Percentiles rank a stretch among this genome's conserved stretches.
phyloP scores from a whole-genome alignment of 53 echinoderm and acorn worm genomes.

The Paracentrotus lividus region DNA sequence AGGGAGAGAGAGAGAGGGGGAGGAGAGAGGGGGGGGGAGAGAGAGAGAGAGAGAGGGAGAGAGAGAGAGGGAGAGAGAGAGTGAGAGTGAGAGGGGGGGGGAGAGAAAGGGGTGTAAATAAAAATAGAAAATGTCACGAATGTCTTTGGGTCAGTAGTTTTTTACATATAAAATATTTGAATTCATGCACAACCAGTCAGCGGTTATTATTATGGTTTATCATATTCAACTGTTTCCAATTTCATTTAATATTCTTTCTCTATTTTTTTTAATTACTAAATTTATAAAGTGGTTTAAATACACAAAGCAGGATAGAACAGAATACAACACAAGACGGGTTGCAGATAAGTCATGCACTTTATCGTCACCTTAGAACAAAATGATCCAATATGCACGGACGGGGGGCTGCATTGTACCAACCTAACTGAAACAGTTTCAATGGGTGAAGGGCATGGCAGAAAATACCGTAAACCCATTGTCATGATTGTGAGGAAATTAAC shows the following conservation, averaged over 20 bases:
- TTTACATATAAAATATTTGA: too few relatives aligned
- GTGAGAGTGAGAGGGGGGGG: background rate
- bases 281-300: too few relatives aligned
- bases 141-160: too few relatives aligned
- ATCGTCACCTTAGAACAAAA: background rate
- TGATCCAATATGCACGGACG: background rate
- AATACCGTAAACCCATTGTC: background rate
- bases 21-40: background rate
- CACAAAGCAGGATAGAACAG: background rate
- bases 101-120: background rate
- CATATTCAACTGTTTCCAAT: too few relatives aligned
- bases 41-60: background rate
- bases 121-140: too few relatives aligned
- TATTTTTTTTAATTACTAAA: too few relatives aligned
- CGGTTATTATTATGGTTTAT: too few relatives aligned
- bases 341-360: too few relatives aligned
- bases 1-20: background rate
- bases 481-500: background rate
- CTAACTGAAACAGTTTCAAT: background rate
- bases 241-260: too few relatives aligned
- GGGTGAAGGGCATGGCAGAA: background rate
- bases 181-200: too few relatives aligned
- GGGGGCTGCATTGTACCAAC: too few relatives aligned
- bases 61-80: background rate
- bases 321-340: background rate